A percentile compares a stretch with the other conserved stretches of the same genome.
Evolutionary conservation across 2,797 vertebrate species (phyloP).

Genomic region (Chanos chanos): DNA sequence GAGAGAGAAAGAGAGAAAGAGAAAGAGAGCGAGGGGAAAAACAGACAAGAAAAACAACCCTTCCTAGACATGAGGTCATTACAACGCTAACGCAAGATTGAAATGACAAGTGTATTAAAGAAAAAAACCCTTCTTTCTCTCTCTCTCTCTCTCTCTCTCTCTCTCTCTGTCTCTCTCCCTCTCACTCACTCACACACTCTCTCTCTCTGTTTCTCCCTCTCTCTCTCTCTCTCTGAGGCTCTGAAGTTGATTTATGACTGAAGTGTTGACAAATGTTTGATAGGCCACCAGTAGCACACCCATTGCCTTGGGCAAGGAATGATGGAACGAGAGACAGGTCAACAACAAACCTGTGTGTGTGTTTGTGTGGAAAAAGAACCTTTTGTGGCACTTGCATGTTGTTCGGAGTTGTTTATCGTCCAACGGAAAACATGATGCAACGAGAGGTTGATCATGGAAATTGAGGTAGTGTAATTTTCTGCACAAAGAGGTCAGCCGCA

Average conservation of each 20-base stretch:
- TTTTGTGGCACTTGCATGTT: too few species aligned
- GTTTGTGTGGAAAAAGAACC: too few species aligned
- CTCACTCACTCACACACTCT: too few species aligned
- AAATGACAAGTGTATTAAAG: slow-evolving; percentile 1
- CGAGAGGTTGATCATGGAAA: too few species aligned
- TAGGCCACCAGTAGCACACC: background rate
- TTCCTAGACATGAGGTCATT: slow-evolving; percentile 45
- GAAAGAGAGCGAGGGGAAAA: slow-evolving; percentile 3
- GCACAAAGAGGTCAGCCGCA: too few species aligned
- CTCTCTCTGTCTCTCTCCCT: background rate
- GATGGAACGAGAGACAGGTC: background rate
- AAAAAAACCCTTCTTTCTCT: background rate
- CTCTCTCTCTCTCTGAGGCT: background rate
- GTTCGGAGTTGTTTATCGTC: too few species aligned
- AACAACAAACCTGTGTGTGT: too few species aligned
- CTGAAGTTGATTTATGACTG: background rate
- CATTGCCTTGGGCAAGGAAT: background rate
- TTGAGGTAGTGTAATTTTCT: too few species aligned
- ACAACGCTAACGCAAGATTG: slow-evolving; percentile 7
- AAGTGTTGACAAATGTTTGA: slow-evolving; percentile 7
- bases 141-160: background rate
- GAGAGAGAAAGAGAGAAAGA: background rate
- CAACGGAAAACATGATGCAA: too few species aligned
- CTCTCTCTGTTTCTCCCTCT: too few species aligned
- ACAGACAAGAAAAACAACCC: slow-evolving; percentile 9